Percentiles rank a stretch among this genome's conserved stretches.
These are phyloP conservation scores for Meles meles DNA, from an alignment of 2,113 vertebrate genomes.

Conservation along the genomic window DNA sequence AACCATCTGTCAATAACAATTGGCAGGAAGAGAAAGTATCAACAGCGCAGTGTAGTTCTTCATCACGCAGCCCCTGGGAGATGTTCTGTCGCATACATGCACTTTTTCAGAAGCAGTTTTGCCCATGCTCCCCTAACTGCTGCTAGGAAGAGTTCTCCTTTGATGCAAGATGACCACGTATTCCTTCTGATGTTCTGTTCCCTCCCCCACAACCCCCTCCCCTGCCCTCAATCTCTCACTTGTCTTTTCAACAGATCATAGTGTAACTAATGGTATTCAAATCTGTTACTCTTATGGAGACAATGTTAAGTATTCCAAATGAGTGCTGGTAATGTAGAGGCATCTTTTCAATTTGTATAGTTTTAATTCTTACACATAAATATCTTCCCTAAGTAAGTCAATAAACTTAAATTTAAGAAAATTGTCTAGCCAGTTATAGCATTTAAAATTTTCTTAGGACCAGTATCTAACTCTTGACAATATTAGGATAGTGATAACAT, in stretches of 20 bases:
- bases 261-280: background rate
- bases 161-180: background rate
- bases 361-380: background rate
- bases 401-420: background rate
- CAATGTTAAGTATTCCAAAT: background rate
- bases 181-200: background rate
- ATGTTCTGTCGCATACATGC: background rate
- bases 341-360: background rate
- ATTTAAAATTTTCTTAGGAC: background rate
- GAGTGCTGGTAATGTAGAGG: background rate
- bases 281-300: background rate
- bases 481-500: background rate
- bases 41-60: background rate
- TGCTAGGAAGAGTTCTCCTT: background rate
- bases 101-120: background rate
- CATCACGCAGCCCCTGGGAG: fast-evolving
- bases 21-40: background rate
- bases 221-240: background rate
- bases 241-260: background rate
- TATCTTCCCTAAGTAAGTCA: background rate
- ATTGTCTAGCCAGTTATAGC: background rate
- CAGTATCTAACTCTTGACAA: background rate
- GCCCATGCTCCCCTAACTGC: background rate
- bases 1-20: background rate
- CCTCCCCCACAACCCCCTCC: fast-evolving